Evolutionary conservation across 2,113 vertebrate species (phyloP).

Genomic region (Lophura nycthemera): DNA sequence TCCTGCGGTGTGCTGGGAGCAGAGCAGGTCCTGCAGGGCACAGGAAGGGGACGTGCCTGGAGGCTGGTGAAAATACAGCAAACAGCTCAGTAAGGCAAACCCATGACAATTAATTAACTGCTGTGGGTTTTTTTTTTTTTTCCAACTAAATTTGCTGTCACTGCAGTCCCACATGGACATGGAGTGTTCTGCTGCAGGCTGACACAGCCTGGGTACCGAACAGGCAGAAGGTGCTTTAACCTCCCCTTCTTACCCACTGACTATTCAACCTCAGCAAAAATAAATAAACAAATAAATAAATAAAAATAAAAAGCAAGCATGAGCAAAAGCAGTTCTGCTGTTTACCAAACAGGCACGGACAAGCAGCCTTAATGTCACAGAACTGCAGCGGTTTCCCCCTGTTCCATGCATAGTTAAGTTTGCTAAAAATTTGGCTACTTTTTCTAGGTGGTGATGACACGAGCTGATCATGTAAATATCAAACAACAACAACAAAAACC

Average conservation of each 20-base stretch:
- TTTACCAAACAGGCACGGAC: too few species aligned
- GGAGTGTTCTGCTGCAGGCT: neutral
- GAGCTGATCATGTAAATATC: neutral
- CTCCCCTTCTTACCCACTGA: neutral
- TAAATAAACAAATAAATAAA: too few species aligned
- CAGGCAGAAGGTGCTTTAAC: neutral
- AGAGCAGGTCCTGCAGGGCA: neutral
- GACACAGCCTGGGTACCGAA: too few species aligned
- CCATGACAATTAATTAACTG: too few species aligned
- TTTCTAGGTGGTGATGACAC: neutral
- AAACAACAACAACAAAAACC: neutral
- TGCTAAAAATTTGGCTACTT: neutral
- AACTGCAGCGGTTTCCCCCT: neutral
- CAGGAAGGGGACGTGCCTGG: fast-evolving
- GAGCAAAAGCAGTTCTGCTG: neutral
- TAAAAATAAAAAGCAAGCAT: too few species aligned
- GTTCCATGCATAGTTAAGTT: fast-evolving
- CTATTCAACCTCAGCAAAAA: neutral
- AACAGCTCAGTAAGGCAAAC: neutral
- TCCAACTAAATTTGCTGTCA: neutral
- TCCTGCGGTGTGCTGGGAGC: fast-evolving
- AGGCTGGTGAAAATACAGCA: neutral
- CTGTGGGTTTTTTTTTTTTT: neutral
- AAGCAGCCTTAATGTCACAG: too few species aligned
- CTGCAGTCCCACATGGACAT: neutral